phyloP scores from a whole-genome alignment of 2,113 vertebrate species.

The Erythrolamprus reginae region DNA sequence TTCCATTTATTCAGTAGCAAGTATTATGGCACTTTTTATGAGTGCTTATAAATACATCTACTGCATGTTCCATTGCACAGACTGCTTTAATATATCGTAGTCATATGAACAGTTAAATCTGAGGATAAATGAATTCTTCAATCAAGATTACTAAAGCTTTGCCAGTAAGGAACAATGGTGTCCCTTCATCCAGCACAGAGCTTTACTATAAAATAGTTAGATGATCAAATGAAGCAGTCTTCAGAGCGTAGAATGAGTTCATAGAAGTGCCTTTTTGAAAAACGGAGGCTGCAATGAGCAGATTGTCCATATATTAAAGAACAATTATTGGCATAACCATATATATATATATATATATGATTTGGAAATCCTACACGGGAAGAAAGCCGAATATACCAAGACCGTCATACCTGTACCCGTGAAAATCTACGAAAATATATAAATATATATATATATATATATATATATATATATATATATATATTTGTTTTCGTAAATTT shows the following conservation, averaged over 20 bases:
- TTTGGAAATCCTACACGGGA: too few species aligned
- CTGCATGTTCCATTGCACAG: too few species aligned
- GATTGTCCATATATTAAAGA: constrained; percentile 20
- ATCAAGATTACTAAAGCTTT: constrained; percentile 35
- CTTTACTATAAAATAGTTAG: constrained; percentile 41
- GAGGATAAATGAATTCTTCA: constrained; percentile 23
- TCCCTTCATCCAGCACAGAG: neutral
- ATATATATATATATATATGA: neutral
- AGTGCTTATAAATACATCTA: neutral
- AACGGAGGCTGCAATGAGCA: constrained; percentile 49
- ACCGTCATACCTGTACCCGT: too few species aligned
- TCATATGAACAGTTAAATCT: constrained; percentile 22
- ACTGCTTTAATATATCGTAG: constrained; percentile 3
- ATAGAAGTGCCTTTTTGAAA: constrained; percentile 30
- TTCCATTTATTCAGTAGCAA: neutral
- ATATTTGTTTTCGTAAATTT: too few species aligned
- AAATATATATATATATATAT: too few species aligned
- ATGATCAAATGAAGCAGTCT: constrained; percentile 38
- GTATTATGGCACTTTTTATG: neutral
- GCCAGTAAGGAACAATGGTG: constrained; percentile 9
- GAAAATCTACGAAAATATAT: too few species aligned
- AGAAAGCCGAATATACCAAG: too few species aligned
- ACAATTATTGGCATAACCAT: constrained; percentile 35
- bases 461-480: too few species aligned
- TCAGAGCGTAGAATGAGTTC: constrained; percentile 12